Base-by-base conservation (phyloP, 1,140 invertebrate species). In the Archivesica marissinica region DNA sequence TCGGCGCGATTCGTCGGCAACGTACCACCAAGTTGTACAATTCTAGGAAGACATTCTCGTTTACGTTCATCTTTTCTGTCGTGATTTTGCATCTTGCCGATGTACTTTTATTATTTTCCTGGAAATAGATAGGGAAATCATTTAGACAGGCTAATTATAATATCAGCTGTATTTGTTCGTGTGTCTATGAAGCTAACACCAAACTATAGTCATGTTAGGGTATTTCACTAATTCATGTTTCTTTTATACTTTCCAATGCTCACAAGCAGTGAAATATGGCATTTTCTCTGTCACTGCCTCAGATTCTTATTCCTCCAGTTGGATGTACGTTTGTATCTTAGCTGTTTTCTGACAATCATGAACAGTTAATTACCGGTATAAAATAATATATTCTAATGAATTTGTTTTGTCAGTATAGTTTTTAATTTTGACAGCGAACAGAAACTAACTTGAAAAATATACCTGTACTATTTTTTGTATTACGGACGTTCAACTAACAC, bases 1-100 rank as follows among this genome's bases (percentile, higher is more conserved):
- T 74, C 39, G 9, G 66, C 59, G 15, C 15, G 39, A 0, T 38
- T 50, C 2, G 59, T n/a, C 1, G 72, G 70, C 23, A 75, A 56
- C 0, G 38, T 23, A 23, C 47, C 33, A n/a, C 70, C 72, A 2
- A 84, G 47, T n/a, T 84, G 81, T 0, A 84, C 70, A n/a, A 76
- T 56, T 66, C 25, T 61, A 6, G 72, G 61, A 39, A 66, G 30
- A 15, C 75, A 20, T 64, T 80, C 61, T 17, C 30, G 20, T 72
- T 54, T 56, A 25, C 38, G 17, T 17, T 64, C 59, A 35, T 20
- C 9, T 25, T 64, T 64, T 20, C 59, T 64, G 1, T 15, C 59
- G 13, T 20, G 0, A 15, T 64, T 33, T 64, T 33, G 30, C 15
- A 30, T 2, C 0, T 30, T 35, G 30, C 59, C 9, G 15, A 64